Evolutionary conservation across 2,797 vertebrate species (phyloP), one percentile per base, ranked within the genome.

Genomic region (Cetoscarus ocellatus): DNA sequence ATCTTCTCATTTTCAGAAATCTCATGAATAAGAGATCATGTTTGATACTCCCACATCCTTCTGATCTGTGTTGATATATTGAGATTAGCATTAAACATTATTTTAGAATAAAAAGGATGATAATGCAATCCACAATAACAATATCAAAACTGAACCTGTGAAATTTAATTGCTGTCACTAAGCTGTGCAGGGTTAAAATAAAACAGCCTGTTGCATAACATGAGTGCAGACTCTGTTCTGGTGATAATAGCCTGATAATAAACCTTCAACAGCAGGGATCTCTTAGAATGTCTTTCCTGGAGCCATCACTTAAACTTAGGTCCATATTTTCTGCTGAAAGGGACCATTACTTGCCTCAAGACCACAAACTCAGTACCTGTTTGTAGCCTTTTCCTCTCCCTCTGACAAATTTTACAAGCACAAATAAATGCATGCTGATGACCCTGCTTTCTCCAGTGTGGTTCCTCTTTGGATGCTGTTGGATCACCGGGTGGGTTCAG

Each of bases 401-500:
- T 45, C n/a, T 67, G 51, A 68, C 53, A 75, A 44, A 40, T 6
- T 64, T 39, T 40, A 52, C 42, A 75, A 61, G 65, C n/a, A 48
- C 2, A 59, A 72, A 75, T 70, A 67, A 56, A 67, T 60, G 51
- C 38, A 64, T 81, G 63, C 48, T 77, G 54, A 73, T 75, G 54
- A 67, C 48, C 47, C 43, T 18, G 19, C 61, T 58, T 72, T 63
- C 61, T 75, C 54, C 75, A 67, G 66, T 48, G 51, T 57, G 69
- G 68, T 63, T 74, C 70, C 35, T 68, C 52, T 81, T 70, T 80
- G 70, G 67, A 50, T 73, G 54, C 47, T 72, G 65, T 79, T 18
- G 62, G 70, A 79, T 89, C 61, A 75, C 72, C 60, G 70, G 78
- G 72, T 74, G 71, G 77, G 83, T 83, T 80, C 81, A 85, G 78